Conservation (phyloP, 2,113 vertebrate species). For the Pteruthius melanotis region DNA sequence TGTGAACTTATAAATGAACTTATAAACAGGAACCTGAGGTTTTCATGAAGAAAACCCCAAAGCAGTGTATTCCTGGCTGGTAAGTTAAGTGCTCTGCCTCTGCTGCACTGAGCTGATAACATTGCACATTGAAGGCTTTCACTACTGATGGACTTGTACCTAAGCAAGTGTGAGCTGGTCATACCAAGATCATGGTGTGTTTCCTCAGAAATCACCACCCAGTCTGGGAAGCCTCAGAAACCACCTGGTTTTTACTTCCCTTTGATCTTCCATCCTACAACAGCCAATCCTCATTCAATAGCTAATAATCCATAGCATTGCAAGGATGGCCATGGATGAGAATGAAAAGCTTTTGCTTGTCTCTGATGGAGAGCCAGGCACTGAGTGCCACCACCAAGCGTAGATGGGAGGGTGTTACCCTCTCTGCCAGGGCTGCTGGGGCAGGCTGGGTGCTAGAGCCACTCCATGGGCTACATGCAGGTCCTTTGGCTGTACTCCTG, state of each 20-base stretch:
- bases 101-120: neutral
- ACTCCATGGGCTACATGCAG: neutral
- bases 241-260: neutral
- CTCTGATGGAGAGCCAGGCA: neutral
- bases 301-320: neutral
- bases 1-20: neutral
- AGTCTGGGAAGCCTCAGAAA: neutral
- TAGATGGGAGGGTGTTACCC: rapidly evolving
- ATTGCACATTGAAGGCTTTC: neutral
- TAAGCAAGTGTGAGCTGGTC: neutral
- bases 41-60: neutral
- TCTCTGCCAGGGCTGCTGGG: rapidly evolving
- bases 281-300: neutral
- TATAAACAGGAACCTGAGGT: rapidly evolving
- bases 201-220: neutral
- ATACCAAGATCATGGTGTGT: neutral
- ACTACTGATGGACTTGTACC: neutral
- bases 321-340: neutral
- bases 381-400: rapidly evolving
- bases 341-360: neutral
- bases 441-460: neutral
- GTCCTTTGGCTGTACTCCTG: neutral
- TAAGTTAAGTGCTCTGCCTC: neutral
- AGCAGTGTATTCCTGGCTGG: neutral
- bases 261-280: neutral